These are phyloP conservation scores for Choristoneura rosaceana DNA, from an alignment of 2,888 invertebrate genomes.

Conservation along the genomic window DNA sequence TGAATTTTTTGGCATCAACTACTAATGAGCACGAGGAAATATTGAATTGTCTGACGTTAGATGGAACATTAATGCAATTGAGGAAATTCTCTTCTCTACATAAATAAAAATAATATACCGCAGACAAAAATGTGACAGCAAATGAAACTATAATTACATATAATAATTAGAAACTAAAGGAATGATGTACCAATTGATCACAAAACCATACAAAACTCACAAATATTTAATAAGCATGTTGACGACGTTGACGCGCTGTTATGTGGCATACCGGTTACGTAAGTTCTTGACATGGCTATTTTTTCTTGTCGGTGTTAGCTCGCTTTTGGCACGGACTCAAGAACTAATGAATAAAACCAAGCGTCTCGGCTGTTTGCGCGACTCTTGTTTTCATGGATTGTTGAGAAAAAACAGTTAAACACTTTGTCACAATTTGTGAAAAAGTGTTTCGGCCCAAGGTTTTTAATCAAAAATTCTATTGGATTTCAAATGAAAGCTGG, in stretches of 20 bases:
- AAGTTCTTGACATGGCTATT: slow-evolving; percentile 74
- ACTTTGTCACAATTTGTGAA: slow-evolving; percentile 34
- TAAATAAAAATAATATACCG: too few species aligned
- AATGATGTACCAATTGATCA: background rate
- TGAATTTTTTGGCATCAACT: too few species aligned
- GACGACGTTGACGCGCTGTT: slow-evolving; percentile 33
- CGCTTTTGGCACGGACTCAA: slow-evolving; percentile 74
- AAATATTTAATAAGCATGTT: slow-evolving; percentile 33
- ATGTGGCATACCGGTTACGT: slow-evolving; percentile 41
- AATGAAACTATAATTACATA: too few species aligned
- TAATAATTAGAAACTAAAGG: too few species aligned
- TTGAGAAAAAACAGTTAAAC: slow-evolving; percentile 26
- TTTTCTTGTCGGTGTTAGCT: slow-evolving; percentile 77
- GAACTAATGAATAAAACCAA: slow-evolving; percentile 57
- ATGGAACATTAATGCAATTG: too few species aligned
- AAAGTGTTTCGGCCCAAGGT: slow-evolving; percentile 16
- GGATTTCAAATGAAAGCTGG: background rate
- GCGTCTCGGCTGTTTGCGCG: slow-evolving; percentile 49
- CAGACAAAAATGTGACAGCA: too few species aligned
- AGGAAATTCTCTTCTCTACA: too few species aligned
- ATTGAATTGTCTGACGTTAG: too few species aligned
- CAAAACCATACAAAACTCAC: background rate
- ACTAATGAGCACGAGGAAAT: too few species aligned
- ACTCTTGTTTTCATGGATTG: slow-evolving; percentile 31
- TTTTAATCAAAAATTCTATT: slow-evolving; percentile 16